A percentile compares a stretch with the other conserved stretches of the same genome.
Conservation (phyloP, 2,888 invertebrate genomes). For the Eupithecia inturbata region DNA sequence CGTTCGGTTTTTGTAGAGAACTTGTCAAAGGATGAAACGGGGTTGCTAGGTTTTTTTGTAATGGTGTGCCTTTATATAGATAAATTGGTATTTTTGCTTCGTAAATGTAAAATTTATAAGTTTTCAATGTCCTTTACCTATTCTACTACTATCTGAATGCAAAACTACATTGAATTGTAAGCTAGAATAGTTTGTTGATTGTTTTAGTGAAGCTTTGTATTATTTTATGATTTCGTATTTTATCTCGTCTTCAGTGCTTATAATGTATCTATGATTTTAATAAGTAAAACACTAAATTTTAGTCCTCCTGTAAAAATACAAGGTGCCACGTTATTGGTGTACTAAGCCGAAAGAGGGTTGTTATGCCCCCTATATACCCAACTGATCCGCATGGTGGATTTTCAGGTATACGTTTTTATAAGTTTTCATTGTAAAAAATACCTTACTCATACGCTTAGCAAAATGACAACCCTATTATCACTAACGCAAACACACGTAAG, state of each 20-base stretch:
- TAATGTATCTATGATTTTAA: neutral
- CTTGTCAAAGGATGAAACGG: neutral
- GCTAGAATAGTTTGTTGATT: neutral
- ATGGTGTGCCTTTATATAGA: neutral
- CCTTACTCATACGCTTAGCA: too few species aligned
- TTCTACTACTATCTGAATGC: neutral
- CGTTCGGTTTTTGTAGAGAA: constrained; percentile 18
- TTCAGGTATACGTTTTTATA: too few species aligned
- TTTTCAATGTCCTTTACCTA: neutral
- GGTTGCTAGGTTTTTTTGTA: neutral
- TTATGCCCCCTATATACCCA: too few species aligned
- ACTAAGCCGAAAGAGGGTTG: too few species aligned
- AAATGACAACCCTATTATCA: too few species aligned
- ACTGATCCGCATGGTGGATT: too few species aligned
- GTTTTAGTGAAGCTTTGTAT: neutral
- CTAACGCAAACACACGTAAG: too few species aligned
- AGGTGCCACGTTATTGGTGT: too few species aligned
- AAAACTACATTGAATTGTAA: neutral
- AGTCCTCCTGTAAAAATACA: too few species aligned
- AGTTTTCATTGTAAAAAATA: too few species aligned
- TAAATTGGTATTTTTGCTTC: neutral
- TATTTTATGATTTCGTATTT: neutral
- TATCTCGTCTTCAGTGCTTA: neutral
- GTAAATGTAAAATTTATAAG: neutral
- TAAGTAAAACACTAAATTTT: neutral